These are phyloP conservation scores for Scaptodrosophila lebanonensis DNA, from an alignment of 1,140 invertebrate species.

Conservation along the genomic window DNA sequence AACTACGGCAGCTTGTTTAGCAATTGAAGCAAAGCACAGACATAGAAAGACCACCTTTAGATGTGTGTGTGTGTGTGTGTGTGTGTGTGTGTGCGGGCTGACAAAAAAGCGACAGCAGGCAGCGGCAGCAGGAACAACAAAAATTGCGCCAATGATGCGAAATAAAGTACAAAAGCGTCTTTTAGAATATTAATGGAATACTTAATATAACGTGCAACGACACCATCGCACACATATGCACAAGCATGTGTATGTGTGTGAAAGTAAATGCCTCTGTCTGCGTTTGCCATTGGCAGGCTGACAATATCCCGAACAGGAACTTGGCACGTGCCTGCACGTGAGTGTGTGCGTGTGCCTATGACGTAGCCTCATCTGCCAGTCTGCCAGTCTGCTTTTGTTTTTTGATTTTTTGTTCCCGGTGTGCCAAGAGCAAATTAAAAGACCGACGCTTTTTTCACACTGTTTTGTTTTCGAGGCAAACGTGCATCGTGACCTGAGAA, in stretches of 20 bases:
- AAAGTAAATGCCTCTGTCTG: too few species aligned
- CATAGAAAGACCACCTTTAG: slow-evolving; percentile 3
- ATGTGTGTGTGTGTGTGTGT: slow-evolving; percentile 6
- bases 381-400: too few species aligned
- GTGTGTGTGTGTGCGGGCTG: neutral
- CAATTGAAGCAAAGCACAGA: neutral
- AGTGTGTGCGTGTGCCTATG: too few species aligned
- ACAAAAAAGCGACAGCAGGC: slow-evolving; percentile 32
- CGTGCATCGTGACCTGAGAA: too few species aligned
- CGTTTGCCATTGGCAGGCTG: too few species aligned
- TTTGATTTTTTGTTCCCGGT: too few species aligned
- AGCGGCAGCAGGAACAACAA: too few species aligned
- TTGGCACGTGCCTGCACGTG: too few species aligned
- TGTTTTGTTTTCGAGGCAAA: too few species aligned
- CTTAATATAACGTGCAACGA: slow-evolving; percentile 49
- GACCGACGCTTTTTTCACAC: too few species aligned
- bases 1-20: slow-evolving; percentile 46
- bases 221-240: neutral
- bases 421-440: neutral
- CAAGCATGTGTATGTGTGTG: slow-evolving; percentile 10
- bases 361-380: too few species aligned
- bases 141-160: slow-evolving; percentile 54
- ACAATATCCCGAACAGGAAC: too few species aligned
- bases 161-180: slow-evolving; percentile 72
- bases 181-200: slow-evolving; percentile 77